These are phyloP conservation scores for Periphyllus acericola DNA, from an alignment of 2,888 invertebrate genomes.

Conservation along the genomic window DNA sequence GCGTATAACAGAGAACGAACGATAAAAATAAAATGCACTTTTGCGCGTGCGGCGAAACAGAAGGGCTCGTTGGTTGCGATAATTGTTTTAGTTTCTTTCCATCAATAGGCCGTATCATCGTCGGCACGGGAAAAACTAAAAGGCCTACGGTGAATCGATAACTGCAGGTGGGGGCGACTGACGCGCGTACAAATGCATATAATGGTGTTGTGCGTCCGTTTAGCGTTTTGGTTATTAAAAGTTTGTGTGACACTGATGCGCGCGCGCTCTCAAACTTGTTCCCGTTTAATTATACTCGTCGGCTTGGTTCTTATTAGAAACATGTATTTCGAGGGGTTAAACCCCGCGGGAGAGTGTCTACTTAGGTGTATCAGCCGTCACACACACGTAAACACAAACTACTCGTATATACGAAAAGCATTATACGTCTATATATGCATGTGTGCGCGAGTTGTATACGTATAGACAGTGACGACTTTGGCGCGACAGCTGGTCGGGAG, in stretches of 20 bases:
- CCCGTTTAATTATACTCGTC: constrained; percentile 33
- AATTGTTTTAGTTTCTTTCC: too few relatives aligned
- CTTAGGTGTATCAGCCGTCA: not conserved
- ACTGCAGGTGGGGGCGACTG: too few relatives aligned
- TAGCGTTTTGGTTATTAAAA: constrained; percentile 8
- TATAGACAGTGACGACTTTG: constrained; percentile 40
- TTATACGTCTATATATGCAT: too few relatives aligned
- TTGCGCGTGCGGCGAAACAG: too few relatives aligned
- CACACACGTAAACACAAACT: not conserved
- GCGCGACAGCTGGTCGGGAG: constrained; percentile 31
- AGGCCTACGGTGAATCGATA: not conserved
- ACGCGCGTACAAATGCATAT: too few relatives aligned
- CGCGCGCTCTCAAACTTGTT: constrained; percentile 13
- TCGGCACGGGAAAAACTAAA: not conserved
- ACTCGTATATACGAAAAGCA: not conserved
- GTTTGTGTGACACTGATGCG: constrained; percentile 19
- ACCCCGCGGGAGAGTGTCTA: constrained; percentile 23
- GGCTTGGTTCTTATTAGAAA: constrained; percentile 11
- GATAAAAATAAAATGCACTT: too few relatives aligned
- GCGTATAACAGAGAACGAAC: too few relatives aligned
- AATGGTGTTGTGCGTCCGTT: too few relatives aligned
- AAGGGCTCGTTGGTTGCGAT: too few relatives aligned
- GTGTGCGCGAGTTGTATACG: too few relatives aligned
- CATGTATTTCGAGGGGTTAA: constrained; percentile 35
- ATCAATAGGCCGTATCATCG: too few relatives aligned